phyloP scores from a whole-genome alignment of 2,797 vertebrate genomes.

The Nannoperca obscura region DNA sequence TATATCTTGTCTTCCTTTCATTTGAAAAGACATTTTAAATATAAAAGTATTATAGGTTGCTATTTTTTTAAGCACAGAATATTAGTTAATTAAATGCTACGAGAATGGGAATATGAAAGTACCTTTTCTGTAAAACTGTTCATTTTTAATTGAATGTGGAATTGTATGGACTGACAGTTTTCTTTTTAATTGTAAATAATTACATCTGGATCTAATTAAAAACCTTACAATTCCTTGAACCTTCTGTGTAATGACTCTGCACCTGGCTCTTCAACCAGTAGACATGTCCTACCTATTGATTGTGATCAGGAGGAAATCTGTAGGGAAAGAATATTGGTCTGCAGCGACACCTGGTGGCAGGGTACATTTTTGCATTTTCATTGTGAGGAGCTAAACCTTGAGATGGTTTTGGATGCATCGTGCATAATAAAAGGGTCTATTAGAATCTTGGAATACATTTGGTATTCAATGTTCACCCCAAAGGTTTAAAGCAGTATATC shows the following conservation, averaged over 20 bases:
- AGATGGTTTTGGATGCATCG: not conserved
- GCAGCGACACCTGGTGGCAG: slow-evolving; percentile 58
- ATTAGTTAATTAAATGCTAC: slow-evolving; percentile 83
- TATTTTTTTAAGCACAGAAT: slow-evolving; percentile 88
- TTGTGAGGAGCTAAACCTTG: not conserved
- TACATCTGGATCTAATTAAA: slow-evolving; percentile 85
- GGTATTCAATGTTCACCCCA: not conserved
- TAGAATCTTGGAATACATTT: not conserved
- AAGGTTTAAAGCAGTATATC: not conserved
- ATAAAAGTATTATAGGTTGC: slow-evolving; percentile 93
- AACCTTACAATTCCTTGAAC: slow-evolving; percentile 72
- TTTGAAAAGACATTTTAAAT: slow-evolving; percentile 91
- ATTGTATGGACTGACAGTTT: slow-evolving; percentile 79
- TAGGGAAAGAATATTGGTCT: not conserved
- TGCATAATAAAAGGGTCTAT: not conserved
- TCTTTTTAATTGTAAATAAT: slow-evolving; percentile 85
- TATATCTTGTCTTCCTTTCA: slow-evolving; percentile 92
- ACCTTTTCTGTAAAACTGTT: slow-evolving; percentile 79
- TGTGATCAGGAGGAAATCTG: not conserved
- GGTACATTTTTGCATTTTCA: not conserved
- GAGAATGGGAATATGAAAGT: slow-evolving; percentile 76
- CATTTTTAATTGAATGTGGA: slow-evolving; percentile 82
- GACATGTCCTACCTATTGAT: not conserved
- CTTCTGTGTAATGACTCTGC: slow-evolving; percentile 27
- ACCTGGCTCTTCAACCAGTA: slow-evolving; percentile 9